Conservation (phyloP, 2,888 invertebrate genomes). For the Cosmia pyralina region DNA sequence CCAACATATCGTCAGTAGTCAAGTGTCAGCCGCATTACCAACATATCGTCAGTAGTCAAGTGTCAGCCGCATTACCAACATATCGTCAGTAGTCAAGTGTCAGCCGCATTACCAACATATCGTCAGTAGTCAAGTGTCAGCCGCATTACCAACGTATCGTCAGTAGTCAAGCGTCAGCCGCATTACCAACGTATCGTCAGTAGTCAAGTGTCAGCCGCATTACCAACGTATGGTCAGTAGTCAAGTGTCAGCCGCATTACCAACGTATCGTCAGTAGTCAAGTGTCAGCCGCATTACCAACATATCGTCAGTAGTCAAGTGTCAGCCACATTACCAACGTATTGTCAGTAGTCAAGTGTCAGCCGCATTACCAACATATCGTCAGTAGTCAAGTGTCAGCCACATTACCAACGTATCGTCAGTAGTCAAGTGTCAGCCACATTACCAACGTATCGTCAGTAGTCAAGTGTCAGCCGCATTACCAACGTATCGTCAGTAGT, state of each 20-base stretch:
- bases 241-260: conserved; percentile 55
- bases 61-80: too few relatives aligned
- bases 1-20: conserved; percentile 37
- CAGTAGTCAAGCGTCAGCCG: conserved; percentile 53
- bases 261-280: conserved; percentile 39
- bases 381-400: conserved; percentile 50
- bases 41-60: conserved; percentile 41
- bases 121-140: conserved; percentile 50
- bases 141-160: conserved; percentile 1
- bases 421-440: conserved; percentile 53
- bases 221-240: conserved; percentile 27
- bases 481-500: conserved; percentile 36
- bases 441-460: conserved; percentile 22
- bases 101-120: too few relatives aligned
- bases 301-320: conserved; percentile 43
- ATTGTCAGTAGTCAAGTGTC: conserved; percentile 48
- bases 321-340: too few relatives aligned
- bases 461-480: conserved; percentile 54
- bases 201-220: conserved; percentile 54
- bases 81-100: conserved; percentile 46
- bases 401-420: conserved; percentile 14
- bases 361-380: too few relatives aligned
- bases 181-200: conserved; percentile 18
- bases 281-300: too few relatives aligned
- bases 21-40: too few relatives aligned